phyloP scores from a whole-genome alignment of 2,797 vertebrate genomes.

The Sebastes alutus region DNA sequence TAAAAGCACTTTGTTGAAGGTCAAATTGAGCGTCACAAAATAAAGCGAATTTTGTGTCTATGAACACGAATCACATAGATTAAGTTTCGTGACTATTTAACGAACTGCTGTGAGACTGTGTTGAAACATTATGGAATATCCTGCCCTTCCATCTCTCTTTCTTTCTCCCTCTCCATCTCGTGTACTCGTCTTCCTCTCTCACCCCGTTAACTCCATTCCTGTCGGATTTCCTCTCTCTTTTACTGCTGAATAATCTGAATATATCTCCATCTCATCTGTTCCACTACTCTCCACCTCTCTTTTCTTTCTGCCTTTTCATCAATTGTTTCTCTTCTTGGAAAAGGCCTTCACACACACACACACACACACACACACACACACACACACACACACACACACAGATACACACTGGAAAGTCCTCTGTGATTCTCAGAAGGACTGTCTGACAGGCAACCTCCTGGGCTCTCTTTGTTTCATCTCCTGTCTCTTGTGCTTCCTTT shows the following conservation, averaged over 20 bases:
- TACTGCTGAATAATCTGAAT: slow-evolving; percentile 1
- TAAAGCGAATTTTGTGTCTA: no score
- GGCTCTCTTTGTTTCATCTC: neutral
- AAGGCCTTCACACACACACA: neutral
- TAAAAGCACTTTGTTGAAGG: no score
- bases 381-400: neutral
- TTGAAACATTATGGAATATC: neutral
- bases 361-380: neutral
- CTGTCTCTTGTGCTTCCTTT: neutral
- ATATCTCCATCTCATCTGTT: neutral
- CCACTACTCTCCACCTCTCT: neutral
- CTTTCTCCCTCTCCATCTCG: neutral
- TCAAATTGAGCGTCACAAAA: no score
- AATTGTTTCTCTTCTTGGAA: neutral
- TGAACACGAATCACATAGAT: no score
- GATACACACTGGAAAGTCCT: neutral
- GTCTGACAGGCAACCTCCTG: neutral
- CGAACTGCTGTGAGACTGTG: no score
- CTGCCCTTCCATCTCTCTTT: neutral
- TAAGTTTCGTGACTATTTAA: no score
- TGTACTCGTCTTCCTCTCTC: neutral
- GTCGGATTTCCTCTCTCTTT: neutral
- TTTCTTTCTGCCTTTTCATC: neutral
- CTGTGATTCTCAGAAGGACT: neutral
- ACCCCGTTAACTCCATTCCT: neutral